Percentiles rank a stretch among this genome's conserved stretches.
Evolutionary conservation across 2,113 vertebrate genomes (phyloP).

Genomic region (Oreochromis tanganicae): DNA sequence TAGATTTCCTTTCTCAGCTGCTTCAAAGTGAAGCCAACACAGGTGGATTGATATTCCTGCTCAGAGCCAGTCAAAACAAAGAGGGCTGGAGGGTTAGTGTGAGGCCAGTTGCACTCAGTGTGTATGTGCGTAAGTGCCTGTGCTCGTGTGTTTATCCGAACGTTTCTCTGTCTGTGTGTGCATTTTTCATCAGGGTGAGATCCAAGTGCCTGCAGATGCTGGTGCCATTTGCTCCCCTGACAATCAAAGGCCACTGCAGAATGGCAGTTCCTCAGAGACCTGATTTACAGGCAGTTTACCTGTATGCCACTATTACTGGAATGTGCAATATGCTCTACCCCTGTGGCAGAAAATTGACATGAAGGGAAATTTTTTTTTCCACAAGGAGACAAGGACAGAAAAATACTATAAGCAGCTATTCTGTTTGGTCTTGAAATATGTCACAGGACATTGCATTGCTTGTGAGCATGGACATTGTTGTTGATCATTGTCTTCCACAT

Average conservation of each 20-base stretch:
- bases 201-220: conserved; percentile 53
- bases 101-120: neutral
- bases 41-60: conserved; percentile 35
- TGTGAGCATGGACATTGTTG: neutral
- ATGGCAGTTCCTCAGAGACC: conserved; percentile 42
- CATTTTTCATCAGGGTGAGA: conserved; percentile 36
- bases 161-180: neutral
- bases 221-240: conserved; percentile 65
- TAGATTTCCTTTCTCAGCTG: conserved; percentile 14
- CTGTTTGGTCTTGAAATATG: neutral
- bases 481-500: neutral
- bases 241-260: conserved; percentile 60
- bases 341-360: neutral
- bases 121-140: neutral
- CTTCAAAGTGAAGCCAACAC: conserved; percentile 22
- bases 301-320: conserved; percentile 11
- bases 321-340: neutral
- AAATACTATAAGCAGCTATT: neutral
- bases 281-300: conserved; percentile 20
- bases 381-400: neutral
- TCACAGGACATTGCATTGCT: neutral
- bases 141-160: neutral
- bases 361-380: neutral
- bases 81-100: conserved; percentile 10
- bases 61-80: neutral